Percentiles rank a stretch among this genome's conserved stretches.
Conservation (phyloP, 2,888 invertebrate genomes). For the Lasioglossum marginatum region DNA sequence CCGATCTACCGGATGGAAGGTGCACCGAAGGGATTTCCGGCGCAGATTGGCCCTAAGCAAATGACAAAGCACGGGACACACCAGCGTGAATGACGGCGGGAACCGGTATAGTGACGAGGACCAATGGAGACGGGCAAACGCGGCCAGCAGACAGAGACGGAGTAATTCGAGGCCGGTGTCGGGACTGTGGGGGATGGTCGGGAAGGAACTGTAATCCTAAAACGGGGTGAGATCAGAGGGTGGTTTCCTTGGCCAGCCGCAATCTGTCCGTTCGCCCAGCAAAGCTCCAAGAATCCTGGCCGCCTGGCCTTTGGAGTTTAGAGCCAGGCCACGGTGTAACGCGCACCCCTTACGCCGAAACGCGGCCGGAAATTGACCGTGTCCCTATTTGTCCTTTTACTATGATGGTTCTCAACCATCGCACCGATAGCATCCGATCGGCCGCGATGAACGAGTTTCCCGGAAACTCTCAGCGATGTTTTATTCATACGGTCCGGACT, state of each 20-base stretch:
- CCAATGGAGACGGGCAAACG: background rate
- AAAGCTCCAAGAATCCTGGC: constrained; percentile 76
- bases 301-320: constrained; percentile 80
- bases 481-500: background rate
- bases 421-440: background rate
- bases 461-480: background rate
- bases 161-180: constrained; percentile 28
- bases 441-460: background rate
- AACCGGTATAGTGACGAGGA: constrained; percentile 46
- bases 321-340: constrained; percentile 75
- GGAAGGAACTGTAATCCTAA: constrained; percentile 59
- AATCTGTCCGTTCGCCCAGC: constrained; percentile 79
- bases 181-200: constrained; percentile 17
- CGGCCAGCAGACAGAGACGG: constrained; percentile 34
- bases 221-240: constrained; percentile 71
- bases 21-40: constrained; percentile 71
- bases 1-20: constrained; percentile 75
- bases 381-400: constrained; percentile 79
- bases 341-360: constrained; percentile 72
- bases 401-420: constrained; percentile 73
- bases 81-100: constrained; percentile 48
- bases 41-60: constrained; percentile 81
- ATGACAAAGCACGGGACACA: constrained; percentile 80
- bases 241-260: constrained; percentile 81
- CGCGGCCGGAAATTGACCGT: constrained; percentile 80